Conservation (phyloP, 2,888 invertebrate species). For the Artemia sp. region DNA sequence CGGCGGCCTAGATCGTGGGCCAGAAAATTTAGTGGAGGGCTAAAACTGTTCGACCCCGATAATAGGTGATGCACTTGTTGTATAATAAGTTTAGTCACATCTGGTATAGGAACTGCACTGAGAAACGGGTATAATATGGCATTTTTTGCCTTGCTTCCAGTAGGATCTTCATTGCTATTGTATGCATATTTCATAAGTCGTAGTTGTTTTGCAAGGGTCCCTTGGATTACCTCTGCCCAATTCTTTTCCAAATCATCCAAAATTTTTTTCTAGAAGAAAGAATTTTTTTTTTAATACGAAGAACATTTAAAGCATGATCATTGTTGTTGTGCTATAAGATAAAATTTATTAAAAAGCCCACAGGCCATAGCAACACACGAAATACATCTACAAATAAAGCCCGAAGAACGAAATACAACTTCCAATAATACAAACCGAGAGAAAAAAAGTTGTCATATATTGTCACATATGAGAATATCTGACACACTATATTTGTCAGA, state of each 20-base stretch:
- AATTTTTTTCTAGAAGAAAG: background rate
- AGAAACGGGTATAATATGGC: background rate
- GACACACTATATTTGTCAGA: no score
- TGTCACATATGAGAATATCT: no score
- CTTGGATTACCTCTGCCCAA: background rate
- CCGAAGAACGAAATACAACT: no score
- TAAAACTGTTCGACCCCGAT: slow-evolving; percentile 60
- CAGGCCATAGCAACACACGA: no score
- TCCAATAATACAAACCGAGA: no score
- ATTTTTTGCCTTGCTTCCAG: background rate
- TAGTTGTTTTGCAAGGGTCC: background rate
- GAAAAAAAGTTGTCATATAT: no score
- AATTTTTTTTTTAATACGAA: background rate
- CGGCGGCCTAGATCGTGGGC: slow-evolving; percentile 49
- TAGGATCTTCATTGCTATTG: background rate
- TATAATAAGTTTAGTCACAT: slow-evolving; percentile 30
- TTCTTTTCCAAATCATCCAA: background rate
- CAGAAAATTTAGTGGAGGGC: slow-evolving; percentile 47
- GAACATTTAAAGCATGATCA: no score
- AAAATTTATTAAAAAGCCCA: no score
- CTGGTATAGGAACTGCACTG: background rate
- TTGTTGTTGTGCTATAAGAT: no score
- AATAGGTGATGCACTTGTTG: slow-evolving; percentile 51
- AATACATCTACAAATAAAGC: no score
- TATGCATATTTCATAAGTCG: background rate